These are phyloP conservation scores for Globodera ellingtonae DNA, from an alignment of 1,140 invertebrate species.

Conservation along the genomic window DNA sequence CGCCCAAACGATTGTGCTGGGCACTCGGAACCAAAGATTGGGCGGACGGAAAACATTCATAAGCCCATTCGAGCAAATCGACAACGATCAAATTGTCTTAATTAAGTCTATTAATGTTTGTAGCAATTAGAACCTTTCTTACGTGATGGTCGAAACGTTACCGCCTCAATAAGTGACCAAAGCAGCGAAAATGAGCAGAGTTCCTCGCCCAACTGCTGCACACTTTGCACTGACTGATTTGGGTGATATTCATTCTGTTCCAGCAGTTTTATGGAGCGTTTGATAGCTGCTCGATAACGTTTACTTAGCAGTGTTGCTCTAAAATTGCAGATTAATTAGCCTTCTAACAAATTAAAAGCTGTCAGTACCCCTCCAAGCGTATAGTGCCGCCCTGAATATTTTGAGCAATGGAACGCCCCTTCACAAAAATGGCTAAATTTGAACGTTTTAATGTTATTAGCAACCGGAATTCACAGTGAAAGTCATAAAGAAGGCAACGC, in stretches of 20 bases:
- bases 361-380: constrained; percentile 22
- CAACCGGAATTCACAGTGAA: neutral
- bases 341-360: neutral
- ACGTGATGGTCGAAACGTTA: constrained; percentile 23
- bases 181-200: constrained; percentile 21
- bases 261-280: constrained; percentile 25
- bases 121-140: neutral
- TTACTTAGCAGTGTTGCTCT: constrained; percentile 23
- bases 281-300: constrained; percentile 16
- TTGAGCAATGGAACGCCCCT: constrained; percentile 24
- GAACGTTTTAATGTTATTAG: neutral
- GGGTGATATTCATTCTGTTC: constrained; percentile 11
- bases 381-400: constrained; percentile 15
- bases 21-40: constrained; percentile 23
- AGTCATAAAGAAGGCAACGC: constrained; percentile 25
- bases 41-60: constrained; percentile 26
- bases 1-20: neutral
- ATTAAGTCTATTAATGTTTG: neutral
- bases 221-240: neutral
- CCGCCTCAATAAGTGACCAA: constrained; percentile 28
- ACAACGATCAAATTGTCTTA: constrained; percentile 25
- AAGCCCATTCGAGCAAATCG: constrained; percentile 32
- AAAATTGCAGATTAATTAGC: neutral
- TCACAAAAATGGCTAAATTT: constrained; percentile 20
- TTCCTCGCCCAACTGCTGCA: constrained; percentile 29